Evolutionary conservation across 2,888 invertebrate species (phyloP).

Genomic region (Clivina fossor): DNA sequence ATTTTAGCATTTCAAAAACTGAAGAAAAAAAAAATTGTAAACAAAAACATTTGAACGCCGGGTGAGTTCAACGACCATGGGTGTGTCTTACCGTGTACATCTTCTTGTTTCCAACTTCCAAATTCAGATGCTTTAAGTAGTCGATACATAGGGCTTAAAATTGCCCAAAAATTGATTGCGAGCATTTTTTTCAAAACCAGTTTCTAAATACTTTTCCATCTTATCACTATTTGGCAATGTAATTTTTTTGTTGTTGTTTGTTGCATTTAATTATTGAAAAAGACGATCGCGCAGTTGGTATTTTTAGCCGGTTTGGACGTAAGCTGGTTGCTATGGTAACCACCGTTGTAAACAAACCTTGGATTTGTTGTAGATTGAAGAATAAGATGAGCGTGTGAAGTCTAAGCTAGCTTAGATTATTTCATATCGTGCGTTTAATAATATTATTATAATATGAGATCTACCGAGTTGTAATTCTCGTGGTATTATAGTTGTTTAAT

Average conservation of each 20-base stretch:
- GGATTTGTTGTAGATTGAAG: neutral
- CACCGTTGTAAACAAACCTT: constrained; percentile 13
- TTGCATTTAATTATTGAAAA: constrained; percentile 28
- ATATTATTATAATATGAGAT: no score
- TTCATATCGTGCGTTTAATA: neutral
- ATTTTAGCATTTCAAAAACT: constrained; percentile 26
- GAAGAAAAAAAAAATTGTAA: constrained; percentile 20
- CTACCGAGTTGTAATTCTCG: no score
- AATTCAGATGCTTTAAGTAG: no score
- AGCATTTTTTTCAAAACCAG: constrained; percentile 15
- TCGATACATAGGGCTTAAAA: constrained; percentile 13
- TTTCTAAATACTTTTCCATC: constrained; percentile 20
- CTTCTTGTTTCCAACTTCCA: no score
- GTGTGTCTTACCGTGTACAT: constrained; percentile 29
- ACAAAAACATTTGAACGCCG: constrained; percentile 21
- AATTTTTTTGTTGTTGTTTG: constrained; percentile 17
- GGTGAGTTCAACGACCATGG: constrained; percentile 20
- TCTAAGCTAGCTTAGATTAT: neutral
- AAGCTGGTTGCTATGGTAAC: constrained; percentile 15
- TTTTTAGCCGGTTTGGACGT: constrained; percentile 11
- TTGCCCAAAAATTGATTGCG: constrained; percentile 7
- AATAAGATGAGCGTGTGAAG: neutral
- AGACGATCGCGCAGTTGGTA: constrained; percentile 6
- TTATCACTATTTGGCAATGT: constrained; percentile 26
- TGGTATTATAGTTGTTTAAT: no score